Percentiles rank a stretch among this genome's conserved stretches.
These are phyloP conservation scores for Philypnodon macrostomus DNA, from an alignment of 2,797 vertebrate species.

Conservation along the genomic window DNA sequence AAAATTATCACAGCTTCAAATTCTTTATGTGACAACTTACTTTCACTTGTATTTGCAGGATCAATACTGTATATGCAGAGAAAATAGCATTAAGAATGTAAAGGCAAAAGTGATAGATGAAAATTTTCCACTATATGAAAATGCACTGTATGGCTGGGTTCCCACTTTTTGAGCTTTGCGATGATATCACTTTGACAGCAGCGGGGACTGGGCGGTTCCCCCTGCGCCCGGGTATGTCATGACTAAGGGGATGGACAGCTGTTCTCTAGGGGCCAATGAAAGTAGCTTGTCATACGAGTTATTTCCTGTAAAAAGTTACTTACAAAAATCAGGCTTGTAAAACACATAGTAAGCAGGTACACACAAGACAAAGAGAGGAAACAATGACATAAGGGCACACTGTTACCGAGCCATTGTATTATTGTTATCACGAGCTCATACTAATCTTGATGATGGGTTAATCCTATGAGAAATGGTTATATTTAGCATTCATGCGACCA, in stretches of 20 bases:
- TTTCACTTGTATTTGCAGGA: constrained; percentile 62
- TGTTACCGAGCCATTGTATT: constrained; percentile 11
- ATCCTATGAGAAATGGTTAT: constrained; percentile 24
- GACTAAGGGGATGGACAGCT: constrained; percentile 68
- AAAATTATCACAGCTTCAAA: constrained; percentile 34
- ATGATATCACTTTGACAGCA: constrained; percentile 68
- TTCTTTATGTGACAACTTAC: constrained; percentile 64
- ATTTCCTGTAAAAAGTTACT: constrained; percentile 69
- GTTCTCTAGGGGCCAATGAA: constrained; percentile 51
- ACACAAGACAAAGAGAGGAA: constrained; percentile 5
- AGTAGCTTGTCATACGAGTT: constrained; percentile 50
- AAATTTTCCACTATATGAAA: constrained; percentile 66
- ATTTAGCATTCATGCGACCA: constrained; percentile 17
- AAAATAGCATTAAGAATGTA: constrained; percentile 28
- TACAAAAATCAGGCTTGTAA: constrained; percentile 62
- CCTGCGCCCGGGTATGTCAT: constrained; percentile 62
- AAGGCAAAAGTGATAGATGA: constrained; percentile 51
- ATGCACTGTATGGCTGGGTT: constrained; percentile 64
- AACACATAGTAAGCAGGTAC: constrained; percentile 16
- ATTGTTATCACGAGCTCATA: constrained; percentile 1
- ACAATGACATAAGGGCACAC: constrained; percentile 1
- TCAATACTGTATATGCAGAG: constrained; percentile 67
- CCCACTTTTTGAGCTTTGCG: constrained; percentile 58
- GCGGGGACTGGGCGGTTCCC: constrained; percentile 54
- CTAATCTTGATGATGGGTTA: constrained; percentile 23